Base-by-base conservation (phyloP, 2,113 vertebrate species). In the Myrmecophaga tridactyla region DNA sequence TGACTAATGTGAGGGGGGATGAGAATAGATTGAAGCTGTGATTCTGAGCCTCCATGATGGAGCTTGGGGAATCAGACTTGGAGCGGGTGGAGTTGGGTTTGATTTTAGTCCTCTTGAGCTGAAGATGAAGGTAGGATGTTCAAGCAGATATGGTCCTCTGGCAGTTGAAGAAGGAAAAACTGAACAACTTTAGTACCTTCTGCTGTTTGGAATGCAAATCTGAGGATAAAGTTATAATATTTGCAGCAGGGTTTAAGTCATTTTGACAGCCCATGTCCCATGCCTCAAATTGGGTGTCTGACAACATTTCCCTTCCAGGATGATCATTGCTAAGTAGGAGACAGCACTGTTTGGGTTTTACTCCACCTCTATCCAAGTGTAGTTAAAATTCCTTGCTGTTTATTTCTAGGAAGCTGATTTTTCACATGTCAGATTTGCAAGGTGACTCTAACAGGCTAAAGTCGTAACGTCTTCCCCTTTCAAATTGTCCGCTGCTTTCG, bases 231-330 rank as follows among this genome's bases (percentile, higher is more conserved):
- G 29, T 62, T 78, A 13, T 21, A 25, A 6, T 23, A 23, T 46
- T 12, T 51, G 65, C 21, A 8, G 8, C 8, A 27, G 29, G 36
- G n/a, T 18, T 7, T 17, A 48, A 39, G 60, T 36, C 41, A 9
- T 29, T 3, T 31, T 43, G 75, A 69, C 18, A 8, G 21, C 12
- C 2, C 0, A 0, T 6, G 8, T 53, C 51, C n/a, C 27, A 39
- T 31, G 65, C 25, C 56, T 62, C 73, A 17, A 0, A 20, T 21
- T 53, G 27, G 39, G 43, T 36, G 36, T 60, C 77, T 23, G 34
- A n/a, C 14, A 20, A 39, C 43, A 4, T 62, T 48, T 77, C 13
- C 93, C 67, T 82, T 70, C 72, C 67, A 53, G 36, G 29, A 89
- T 15, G 51, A 6, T 11, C 27, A 56, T 4, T 67, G 20, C 51